Evolutionary conservation across 2,888 invertebrate species (phyloP).

Genomic region (Dastarcus helophoroides): DNA sequence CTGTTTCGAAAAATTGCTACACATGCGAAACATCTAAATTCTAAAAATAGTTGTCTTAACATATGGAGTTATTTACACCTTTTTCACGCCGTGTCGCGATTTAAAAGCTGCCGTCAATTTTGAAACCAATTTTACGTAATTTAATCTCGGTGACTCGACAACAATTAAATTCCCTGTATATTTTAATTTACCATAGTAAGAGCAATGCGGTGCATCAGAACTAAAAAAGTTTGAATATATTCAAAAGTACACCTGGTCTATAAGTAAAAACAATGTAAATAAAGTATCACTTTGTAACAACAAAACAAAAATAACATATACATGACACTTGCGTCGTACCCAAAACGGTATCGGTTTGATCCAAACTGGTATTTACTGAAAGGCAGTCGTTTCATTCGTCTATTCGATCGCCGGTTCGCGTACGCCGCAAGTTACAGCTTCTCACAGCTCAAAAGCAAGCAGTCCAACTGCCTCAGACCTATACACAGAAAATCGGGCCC

Average conservation of each 20-base stretch:
- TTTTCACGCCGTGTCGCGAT: too few species aligned
- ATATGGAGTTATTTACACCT: too few species aligned
- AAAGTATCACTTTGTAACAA: conserved; percentile 37
- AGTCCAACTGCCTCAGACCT: conserved; percentile 30
- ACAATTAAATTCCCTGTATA: too few species aligned
- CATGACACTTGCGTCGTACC: conserved; percentile 25
- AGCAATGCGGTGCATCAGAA: conserved; percentile 6
- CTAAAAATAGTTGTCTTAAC: too few species aligned
- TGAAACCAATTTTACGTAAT: too few species aligned
- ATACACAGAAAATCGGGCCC: conserved; percentile 27
- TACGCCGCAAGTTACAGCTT: conserved; percentile 24
- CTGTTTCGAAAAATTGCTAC: too few species aligned
- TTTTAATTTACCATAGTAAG: too few species aligned
- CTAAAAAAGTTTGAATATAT: conserved; percentile 16
- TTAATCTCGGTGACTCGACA: too few species aligned
- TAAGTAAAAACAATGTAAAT: conserved; percentile 33
- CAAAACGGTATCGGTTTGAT: conserved; percentile 11
- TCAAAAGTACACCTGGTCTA: conserved; percentile 26
- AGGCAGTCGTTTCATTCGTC: conserved; percentile 4
- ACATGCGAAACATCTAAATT: too few species aligned
- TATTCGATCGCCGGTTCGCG: conserved; percentile 12
- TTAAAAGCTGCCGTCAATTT: too few species aligned
- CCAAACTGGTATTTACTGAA: conserved; percentile 2
- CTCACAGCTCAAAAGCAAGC: conserved; percentile 31
- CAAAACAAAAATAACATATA: conserved; percentile 33